A percentile compares a stretch with the other conserved stretches of the same genome.
Evolutionary conservation across 1,140 invertebrate genomes (phyloP).

Genomic region (Lethrus apterus): DNA sequence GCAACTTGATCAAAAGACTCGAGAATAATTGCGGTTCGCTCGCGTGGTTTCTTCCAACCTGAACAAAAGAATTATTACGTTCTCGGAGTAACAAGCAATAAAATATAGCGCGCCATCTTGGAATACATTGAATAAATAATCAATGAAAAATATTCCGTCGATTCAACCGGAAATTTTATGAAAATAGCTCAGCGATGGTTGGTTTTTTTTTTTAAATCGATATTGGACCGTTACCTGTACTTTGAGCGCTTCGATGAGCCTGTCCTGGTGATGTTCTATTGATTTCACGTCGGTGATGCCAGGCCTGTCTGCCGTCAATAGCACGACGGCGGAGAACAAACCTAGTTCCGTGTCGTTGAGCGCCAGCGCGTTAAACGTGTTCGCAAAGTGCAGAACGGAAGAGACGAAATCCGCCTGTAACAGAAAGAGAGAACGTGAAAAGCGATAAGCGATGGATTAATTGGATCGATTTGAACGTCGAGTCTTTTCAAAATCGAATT

Average conservation of each 20-base stretch:
- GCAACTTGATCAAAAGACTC: constrained; percentile 63
- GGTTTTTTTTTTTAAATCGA: too few relatives aligned
- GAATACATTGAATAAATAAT: too few relatives aligned
- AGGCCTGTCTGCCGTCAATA: constrained; percentile 71
- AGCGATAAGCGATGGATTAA: too few relatives aligned
- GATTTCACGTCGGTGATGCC: constrained; percentile 77
- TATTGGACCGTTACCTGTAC: constrained; percentile 52
- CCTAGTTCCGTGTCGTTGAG: constrained; percentile 87
- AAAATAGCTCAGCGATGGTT: too few relatives aligned
- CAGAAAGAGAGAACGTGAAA: constrained; percentile 17
- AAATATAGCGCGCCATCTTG: too few relatives aligned
- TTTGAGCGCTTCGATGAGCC: constrained; percentile 77
- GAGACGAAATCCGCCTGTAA: constrained; percentile 64
- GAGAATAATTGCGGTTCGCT: constrained; percentile 54
- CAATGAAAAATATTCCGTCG: too few relatives aligned
- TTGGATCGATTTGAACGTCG: too few relatives aligned
- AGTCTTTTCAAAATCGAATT: too few relatives aligned
- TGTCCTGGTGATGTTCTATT: constrained; percentile 76
- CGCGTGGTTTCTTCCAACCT: constrained; percentile 37
- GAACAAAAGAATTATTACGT: too few relatives aligned
- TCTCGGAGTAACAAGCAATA: too few relatives aligned
- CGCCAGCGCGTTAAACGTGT: constrained; percentile 67
- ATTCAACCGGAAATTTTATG: too few relatives aligned
- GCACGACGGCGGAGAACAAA: constrained; percentile 77
- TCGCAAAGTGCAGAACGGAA: constrained; percentile 71